Base-by-base conservation (phyloP, 2,113 vertebrate species). In the Phalacrocorax pelagicus region DNA sequence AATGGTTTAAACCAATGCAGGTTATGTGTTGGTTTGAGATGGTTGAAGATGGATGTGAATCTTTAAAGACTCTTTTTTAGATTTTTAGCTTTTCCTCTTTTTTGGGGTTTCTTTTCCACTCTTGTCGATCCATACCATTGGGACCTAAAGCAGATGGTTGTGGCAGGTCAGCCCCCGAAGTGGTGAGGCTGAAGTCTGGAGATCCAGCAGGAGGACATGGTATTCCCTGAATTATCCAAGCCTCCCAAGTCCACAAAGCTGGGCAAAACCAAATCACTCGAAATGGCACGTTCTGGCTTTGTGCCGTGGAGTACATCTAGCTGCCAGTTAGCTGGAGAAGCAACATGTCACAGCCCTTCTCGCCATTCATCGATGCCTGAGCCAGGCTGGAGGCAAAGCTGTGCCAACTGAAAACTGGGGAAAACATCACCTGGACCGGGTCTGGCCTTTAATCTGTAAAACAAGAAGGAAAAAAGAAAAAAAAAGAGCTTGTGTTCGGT, bases 61-160 rank as follows among this genome's bases (percentile, higher is more conserved):
- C 92, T 91, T 94, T 96, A 89, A 88, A 96, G 80, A 75, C 75
- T 93, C 30, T 92, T 97, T 94, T 95, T 96, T 97, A 97, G 94
- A 65, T 72, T 16, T 57, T 80, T 96, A 94, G 97, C 36, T 94
- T 93, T 95, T 88, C 72, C 65, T 97, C 66, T 83, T 72, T 88
- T 94, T 51, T 46, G 65, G 85, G 62, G 90, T 86, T 97, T 97
- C 88, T 86, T 96, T 94, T 96, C 93, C 1, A 7, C 72, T 94
- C 46, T 90, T 71, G 40, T 96, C 78, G 92, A 27, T 87, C 55
- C 0, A 0, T 86, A 79, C 61, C 1, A 0, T 51, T 90, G 86
- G 74, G 57, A 94, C 27, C n/a, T 47, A 63, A 72, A 2, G 1
- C 17, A 70, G 58, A 47, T 0, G 1, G 29, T 40, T 66, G 69